Evolutionary conservation across 92 coral and sea anemone genomes (phyloP).

Genomic region (Epizoanthus rinbou): DNA sequence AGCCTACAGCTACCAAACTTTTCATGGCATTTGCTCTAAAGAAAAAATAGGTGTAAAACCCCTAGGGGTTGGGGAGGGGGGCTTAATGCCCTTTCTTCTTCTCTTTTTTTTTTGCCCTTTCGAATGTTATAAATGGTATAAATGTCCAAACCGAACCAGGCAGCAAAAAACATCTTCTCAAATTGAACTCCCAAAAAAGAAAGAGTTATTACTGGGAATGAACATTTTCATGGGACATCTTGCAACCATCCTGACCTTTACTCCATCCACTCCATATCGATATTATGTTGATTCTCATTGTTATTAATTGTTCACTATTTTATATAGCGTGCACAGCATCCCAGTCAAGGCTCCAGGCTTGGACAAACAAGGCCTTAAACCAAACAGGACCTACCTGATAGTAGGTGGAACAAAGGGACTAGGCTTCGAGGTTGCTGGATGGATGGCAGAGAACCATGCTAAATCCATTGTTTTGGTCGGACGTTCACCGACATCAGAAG

Average conservation of each 20-base stretch:
- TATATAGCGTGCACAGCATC: neutral
- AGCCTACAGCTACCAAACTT: too few species aligned
- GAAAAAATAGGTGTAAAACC: too few species aligned
- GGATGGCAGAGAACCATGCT: constrained; percentile 69
- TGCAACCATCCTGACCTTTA: neutral
- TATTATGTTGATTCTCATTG: neutral
- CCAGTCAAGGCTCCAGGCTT: constrained; percentile 42
- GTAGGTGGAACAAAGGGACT: constrained; percentile 65
- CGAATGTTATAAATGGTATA: too few species aligned
- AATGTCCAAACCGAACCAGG: too few species aligned
- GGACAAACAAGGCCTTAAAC: constrained; percentile 56
- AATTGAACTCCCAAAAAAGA: too few species aligned
- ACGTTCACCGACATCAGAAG: constrained; percentile 52
- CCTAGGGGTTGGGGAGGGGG: too few species aligned
- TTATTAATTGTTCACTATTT: neutral
- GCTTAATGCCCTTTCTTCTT: too few species aligned
- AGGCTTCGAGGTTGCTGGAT: constrained; percentile 64
- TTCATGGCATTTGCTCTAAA: too few species aligned
- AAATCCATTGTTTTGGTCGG: constrained; percentile 56
- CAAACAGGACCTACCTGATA: constrained; percentile 55
- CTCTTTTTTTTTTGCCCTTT: too few species aligned
- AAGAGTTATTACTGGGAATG: too few species aligned
- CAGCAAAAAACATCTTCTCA: too few species aligned
- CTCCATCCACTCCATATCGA: neutral
- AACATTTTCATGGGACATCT: too few species aligned